Percentiles rank a stretch among this genome's conserved stretches.
These are phyloP conservation scores for Scyliorhinus canicula DNA, from an alignment of 2,797 vertebrate species.

Conservation along the genomic window DNA sequence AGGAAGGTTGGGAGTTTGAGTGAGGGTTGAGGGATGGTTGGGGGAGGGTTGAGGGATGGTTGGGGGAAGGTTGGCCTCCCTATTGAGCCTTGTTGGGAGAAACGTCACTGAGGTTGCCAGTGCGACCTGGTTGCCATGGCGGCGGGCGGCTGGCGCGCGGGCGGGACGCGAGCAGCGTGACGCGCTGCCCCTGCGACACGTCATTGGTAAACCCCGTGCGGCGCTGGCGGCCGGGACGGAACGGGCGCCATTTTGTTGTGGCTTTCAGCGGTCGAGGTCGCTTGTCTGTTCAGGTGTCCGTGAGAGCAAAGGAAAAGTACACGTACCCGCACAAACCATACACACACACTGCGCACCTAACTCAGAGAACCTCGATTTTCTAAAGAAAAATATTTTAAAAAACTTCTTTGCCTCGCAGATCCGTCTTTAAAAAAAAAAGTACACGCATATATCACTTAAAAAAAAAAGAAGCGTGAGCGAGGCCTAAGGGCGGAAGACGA, in stretches of 20 bases:
- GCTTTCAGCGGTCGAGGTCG: not conserved
- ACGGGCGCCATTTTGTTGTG: conserved; percentile 24
- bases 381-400: conserved; percentile 3
- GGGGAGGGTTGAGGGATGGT: too few species aligned
- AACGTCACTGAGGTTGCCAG: conserved; percentile 18
- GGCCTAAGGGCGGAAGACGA: conserved; percentile 36
- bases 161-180: not conserved
- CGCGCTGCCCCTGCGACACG: not conserved
- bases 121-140: not conserved
- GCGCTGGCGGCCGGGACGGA: not conserved
- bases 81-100: too few species aligned
- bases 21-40: too few species aligned
- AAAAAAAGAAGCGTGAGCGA: not conserved
- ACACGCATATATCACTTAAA: too few species aligned
- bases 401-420: conserved; percentile 33
- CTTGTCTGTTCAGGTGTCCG: not conserved
- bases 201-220: not conserved
- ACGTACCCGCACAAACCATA: not conserved
- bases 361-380: not conserved
- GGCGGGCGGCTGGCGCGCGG: not conserved
- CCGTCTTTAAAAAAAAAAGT: conserved; percentile 18
- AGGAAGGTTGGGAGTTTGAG: too few species aligned
- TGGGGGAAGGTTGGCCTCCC: too few species aligned
- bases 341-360: not conserved
- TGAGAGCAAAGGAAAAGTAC: not conserved